Evolutionary conservation across 2,113 vertebrate species (phyloP).

Genomic region (Rallus limicola): DNA sequence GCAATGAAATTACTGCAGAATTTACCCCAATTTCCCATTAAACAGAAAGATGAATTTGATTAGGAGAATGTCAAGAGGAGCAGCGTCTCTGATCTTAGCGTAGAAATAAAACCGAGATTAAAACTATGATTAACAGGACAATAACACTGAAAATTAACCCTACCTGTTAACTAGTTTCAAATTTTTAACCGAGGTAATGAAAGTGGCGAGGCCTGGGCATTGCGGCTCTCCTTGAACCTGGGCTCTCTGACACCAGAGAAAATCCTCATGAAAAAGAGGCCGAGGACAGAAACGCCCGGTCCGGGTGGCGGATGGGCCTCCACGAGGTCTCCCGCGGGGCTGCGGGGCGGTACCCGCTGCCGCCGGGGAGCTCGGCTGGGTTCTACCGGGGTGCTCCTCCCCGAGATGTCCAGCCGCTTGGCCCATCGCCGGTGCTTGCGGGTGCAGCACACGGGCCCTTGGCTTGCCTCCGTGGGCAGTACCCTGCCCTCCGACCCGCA

Average conservation of each 20-base stretch:
- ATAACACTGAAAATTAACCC: not conserved
- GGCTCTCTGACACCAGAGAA: not conserved
- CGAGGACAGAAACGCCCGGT: not conserved
- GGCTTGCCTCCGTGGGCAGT: not conserved
- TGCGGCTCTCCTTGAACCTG: not conserved
- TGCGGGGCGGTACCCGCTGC: not conserved
- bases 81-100: not conserved
- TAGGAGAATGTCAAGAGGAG: slow-evolving; percentile 39
- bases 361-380: not conserved
- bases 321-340: accelerated
- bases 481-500: accelerated
- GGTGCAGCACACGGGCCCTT: not conserved
- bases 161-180: not conserved
- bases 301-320: not conserved
- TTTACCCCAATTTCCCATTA: slow-evolving; percentile 44
- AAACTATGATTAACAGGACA: slow-evolving; percentile 15
- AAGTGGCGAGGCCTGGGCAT: not conserved
- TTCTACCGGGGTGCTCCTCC: not conserved
- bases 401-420: not conserved
- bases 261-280: not conserved
- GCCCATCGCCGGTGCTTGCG: not conserved
- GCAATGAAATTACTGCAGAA: slow-evolving; percentile 63
- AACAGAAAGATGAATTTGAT: slow-evolving; percentile 56
- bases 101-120: slow-evolving; percentile 28
- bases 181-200: not conserved